Conservation (phyloP, 2,888 invertebrate genomes). For the Cetonia aurata region DNA sequence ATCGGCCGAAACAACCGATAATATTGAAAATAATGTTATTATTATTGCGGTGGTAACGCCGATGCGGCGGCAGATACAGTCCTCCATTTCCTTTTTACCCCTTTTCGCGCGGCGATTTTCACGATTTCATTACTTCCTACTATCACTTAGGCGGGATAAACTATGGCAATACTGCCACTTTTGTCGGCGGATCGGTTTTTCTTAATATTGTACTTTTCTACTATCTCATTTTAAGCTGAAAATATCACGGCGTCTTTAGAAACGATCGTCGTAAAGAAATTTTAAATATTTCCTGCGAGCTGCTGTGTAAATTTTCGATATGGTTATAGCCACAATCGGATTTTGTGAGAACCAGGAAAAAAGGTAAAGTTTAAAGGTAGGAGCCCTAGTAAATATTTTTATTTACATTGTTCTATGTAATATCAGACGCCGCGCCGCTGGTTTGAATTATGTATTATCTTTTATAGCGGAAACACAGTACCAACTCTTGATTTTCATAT, state of each 20-base stretch:
- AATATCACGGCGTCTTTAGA: neutral
- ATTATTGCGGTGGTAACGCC: conserved; percentile 37
- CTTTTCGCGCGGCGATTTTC: conserved; percentile 18
- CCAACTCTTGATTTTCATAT: too few relatives aligned
- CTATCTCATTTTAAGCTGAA: conserved; percentile 21
- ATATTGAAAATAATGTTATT: conserved; percentile 42
- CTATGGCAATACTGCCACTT: neutral
- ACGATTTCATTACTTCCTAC: conserved; percentile 32
- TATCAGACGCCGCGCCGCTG: too few relatives aligned
- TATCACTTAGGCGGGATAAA: conserved; percentile 14
- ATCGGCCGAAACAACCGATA: conserved; percentile 41
- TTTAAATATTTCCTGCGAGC: neutral
- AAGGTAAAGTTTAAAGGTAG: too few relatives aligned
- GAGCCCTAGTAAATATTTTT: too few relatives aligned
- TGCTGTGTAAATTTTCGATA: conserved; percentile 1
- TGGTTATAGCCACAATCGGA: too few relatives aligned
- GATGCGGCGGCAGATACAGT: conserved; percentile 29
- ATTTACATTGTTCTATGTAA: too few relatives aligned
- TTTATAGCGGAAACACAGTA: too few relatives aligned
- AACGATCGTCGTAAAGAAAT: neutral
- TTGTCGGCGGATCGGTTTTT: neutral
- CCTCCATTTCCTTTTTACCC: conserved; percentile 28
- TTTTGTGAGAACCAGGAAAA: too few relatives aligned
- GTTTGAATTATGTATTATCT: too few relatives aligned
- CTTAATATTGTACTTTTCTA: conserved; percentile 5